These are phyloP conservation scores for Pituophis catenifer DNA, from an alignment of 2,113 vertebrate genomes.

Conservation along the genomic window DNA sequence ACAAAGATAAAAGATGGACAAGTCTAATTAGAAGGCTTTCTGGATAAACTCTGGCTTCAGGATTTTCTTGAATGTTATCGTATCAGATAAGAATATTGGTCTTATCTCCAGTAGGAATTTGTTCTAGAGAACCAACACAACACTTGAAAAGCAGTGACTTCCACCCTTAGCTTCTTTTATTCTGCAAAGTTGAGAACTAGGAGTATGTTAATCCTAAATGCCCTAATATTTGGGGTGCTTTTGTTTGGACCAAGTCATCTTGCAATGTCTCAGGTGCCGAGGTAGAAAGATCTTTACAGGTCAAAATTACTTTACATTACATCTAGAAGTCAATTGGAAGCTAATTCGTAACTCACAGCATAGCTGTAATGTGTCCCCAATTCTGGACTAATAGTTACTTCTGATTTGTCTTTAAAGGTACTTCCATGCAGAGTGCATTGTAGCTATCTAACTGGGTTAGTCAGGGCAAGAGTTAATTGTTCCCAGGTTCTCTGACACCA, in stretches of 20 bases:
- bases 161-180: background rate
- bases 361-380: background rate
- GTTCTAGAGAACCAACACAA: background rate
- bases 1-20: background rate
- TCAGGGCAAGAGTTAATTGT: background rate
- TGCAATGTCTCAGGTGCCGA: background rate
- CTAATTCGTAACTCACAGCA: background rate
- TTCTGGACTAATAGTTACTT: background rate
- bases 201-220: background rate
- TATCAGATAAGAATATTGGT: background rate
- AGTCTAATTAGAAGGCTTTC: background rate
- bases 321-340: background rate
- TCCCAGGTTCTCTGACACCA: background rate
- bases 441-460: background rate
- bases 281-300: background rate
- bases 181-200: background rate
- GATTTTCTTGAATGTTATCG: background rate
- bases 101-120: background rate
- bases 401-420: background rate
- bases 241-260: background rate
- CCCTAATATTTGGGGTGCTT: background rate
- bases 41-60: background rate
- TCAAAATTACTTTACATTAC: background rate
- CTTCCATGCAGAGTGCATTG: background rate
- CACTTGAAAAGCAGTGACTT: background rate